These are phyloP conservation scores for Lanistes nyassanus DNA, from an alignment of 1,140 invertebrate species.

Conservation along the genomic window DNA sequence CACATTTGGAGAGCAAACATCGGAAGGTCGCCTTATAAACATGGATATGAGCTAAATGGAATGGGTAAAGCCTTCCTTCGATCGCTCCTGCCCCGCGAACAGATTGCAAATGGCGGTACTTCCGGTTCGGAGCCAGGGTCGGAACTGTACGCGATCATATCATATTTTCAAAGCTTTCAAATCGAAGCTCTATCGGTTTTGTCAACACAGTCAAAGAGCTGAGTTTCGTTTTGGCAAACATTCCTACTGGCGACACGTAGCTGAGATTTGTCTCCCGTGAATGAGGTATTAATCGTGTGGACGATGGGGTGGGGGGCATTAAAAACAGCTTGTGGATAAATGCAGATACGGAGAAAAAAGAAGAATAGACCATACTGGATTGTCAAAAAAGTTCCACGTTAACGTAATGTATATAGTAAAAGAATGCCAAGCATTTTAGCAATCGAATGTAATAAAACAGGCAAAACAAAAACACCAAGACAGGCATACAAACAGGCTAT, in stretches of 20 bases:
- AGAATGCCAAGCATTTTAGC: background rate
- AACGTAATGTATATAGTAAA: background rate
- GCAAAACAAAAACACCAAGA: background rate
- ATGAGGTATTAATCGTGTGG: background rate
- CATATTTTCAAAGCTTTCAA: constrained; percentile 11
- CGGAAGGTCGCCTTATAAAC: constrained; percentile 9
- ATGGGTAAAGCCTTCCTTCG: constrained; percentile 1
- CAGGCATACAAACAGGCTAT: background rate
- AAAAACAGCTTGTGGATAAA: background rate
- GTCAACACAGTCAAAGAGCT: background rate
- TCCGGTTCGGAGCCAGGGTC: constrained; percentile 6
- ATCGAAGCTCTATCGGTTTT: constrained; percentile 12
- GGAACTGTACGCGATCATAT: constrained; percentile 11
- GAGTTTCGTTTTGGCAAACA: constrained; percentile 1
- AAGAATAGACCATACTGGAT: background rate
- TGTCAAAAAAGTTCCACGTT: background rate
- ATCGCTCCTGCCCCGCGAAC: constrained; percentile 1
- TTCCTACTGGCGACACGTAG: constrained; percentile 1
- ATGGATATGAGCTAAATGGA: constrained; percentile 14
- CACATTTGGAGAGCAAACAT: constrained; percentile 8
- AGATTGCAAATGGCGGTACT: constrained; percentile 12
- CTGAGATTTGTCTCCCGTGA: background rate
- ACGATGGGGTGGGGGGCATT: background rate
- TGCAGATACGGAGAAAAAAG: background rate
- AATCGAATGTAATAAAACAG: background rate